Evolutionary conservation across 2,888 invertebrate genomes (phyloP).

Genomic region (Drosophila nigricruria): DNA sequence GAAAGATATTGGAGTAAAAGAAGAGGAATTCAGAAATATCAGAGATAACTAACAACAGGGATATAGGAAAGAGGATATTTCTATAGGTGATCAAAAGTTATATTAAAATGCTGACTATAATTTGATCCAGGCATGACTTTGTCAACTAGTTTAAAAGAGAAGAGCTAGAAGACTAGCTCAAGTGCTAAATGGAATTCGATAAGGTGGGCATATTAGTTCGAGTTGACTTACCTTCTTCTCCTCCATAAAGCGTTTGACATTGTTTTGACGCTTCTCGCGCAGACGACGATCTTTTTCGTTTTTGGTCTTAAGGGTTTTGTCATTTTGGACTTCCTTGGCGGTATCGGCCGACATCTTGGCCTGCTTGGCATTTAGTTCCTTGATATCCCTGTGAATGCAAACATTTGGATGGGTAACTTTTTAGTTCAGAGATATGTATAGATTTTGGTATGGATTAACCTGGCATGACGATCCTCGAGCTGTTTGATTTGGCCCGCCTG

Average conservation of each 20-base stretch:
- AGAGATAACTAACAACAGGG: neutral
- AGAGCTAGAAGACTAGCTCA: too few species aligned
- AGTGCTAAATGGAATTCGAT: neutral
- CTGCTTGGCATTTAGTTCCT: slow-evolving; percentile 97
- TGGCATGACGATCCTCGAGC: slow-evolving; percentile 94
- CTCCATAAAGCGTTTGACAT: slow-evolving; percentile 98
- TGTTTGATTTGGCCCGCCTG: slow-evolving; percentile 95
- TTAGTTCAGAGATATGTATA: neutral
- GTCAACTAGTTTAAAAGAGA: neutral
- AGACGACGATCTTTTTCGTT: slow-evolving; percentile 97
- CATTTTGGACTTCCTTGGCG: slow-evolving; percentile 96
- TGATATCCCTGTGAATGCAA: slow-evolving; percentile 90
- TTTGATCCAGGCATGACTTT: neutral
- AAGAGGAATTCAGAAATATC: too few species aligned
- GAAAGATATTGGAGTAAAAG: too few species aligned
- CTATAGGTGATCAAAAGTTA: neutral
- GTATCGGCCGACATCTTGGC: slow-evolving; percentile 99
- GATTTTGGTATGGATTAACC: slow-evolving; percentile 57
- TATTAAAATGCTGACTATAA: neutral
- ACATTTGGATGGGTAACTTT: too few species aligned
- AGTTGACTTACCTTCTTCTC: slow-evolving; percentile 90
- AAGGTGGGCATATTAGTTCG: neutral
- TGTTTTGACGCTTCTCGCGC: slow-evolving; percentile 98
- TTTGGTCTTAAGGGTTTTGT: slow-evolving; percentile 98
- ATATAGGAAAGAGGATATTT: neutral